Evolutionary conservation across 2,797 vertebrate species (phyloP).

Genomic region (Anguilla megastoma): DNA sequence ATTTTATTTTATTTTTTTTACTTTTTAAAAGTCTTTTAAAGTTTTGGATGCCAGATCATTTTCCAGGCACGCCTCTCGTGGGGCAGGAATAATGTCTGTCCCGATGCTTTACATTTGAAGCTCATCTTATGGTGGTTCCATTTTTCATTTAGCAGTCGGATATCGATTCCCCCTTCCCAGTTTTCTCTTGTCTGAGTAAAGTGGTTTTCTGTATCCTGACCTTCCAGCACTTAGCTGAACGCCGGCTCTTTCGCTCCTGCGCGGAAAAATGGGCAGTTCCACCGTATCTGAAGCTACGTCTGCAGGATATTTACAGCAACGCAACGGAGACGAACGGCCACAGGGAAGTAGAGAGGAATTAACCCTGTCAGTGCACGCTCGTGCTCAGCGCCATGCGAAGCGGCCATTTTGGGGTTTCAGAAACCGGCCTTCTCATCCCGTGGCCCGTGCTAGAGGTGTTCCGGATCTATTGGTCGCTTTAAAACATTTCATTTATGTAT

Average conservation of each 20-base stretch:
- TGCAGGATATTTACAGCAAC: not conserved
- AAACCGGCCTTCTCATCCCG: not conserved
- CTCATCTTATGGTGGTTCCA: constrained; percentile 20
- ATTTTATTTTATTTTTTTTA: not conserved
- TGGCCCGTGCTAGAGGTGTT: constrained; percentile 7
- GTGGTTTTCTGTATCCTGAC: constrained; percentile 41
- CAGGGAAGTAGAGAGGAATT: not conserved
- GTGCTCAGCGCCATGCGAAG: too few relatives aligned
- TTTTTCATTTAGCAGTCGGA: constrained; percentile 37
- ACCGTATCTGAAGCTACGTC: not conserved
- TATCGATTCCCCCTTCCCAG: constrained; percentile 36
- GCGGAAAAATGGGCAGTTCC: not conserved
- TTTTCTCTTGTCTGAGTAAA: constrained; percentile 20
- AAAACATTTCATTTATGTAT: not conserved
- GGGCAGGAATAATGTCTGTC: not conserved
- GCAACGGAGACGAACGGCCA: not conserved
- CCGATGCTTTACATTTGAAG: constrained; percentile 10
- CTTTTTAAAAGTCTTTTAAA: not conserved
- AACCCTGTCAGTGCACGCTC: not conserved
- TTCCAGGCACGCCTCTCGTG: not conserved
- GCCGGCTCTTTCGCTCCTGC: not conserved
- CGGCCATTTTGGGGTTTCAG: not conserved
- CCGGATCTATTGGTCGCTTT: not conserved
- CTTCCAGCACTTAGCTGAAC: constrained; percentile 44
- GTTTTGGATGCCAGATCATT: not conserved